Conservation (phyloP, 1,140 invertebrate genomes). For the Linepithema humile region DNA sequence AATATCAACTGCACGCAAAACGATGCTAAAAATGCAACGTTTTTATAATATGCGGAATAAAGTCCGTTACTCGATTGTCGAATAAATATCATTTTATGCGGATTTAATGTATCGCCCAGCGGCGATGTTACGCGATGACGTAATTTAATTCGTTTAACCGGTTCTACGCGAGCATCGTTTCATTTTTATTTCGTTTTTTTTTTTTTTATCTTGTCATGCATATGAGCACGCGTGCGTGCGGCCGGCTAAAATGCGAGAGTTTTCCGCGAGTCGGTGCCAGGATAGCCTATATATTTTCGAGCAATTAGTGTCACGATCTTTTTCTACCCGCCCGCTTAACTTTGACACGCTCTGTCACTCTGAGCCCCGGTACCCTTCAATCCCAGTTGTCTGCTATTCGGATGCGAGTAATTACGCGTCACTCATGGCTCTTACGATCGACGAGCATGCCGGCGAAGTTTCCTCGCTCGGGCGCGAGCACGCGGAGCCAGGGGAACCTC, state of each 20-base stretch:
- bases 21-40: background rate
- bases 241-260: constrained; percentile 34
- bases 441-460: constrained; percentile 70
- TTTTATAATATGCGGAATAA: constrained; percentile 6
- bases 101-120: constrained; percentile 16
- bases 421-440: constrained; percentile 74
- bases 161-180: background rate
- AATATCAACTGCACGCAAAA: background rate
- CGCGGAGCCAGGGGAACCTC: constrained; percentile 61
- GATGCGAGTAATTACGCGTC: constrained; percentile 75
- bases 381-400: constrained; percentile 74
- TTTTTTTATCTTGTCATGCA: constrained; percentile 2
- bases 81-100: constrained; percentile 42
- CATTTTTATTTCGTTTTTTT: constrained; percentile 37
- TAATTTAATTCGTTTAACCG: constrained; percentile 38
- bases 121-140: constrained; percentile 2
- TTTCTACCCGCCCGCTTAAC: constrained; percentile 70
- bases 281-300: constrained; percentile 70
- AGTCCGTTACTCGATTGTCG: constrained; percentile 31
- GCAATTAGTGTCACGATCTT: constrained; percentile 75
- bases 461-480: constrained; percentile 58
- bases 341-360: constrained; percentile 73
- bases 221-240: constrained; percentile 28
- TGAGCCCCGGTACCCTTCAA: constrained; percentile 70
- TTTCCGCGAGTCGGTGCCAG: constrained; percentile 52